A percentile compares a stretch with the other conserved stretches of the same genome.
Conservation (phyloP, 1,140 invertebrate species). For the Ostrea denselamellosa region DNA sequence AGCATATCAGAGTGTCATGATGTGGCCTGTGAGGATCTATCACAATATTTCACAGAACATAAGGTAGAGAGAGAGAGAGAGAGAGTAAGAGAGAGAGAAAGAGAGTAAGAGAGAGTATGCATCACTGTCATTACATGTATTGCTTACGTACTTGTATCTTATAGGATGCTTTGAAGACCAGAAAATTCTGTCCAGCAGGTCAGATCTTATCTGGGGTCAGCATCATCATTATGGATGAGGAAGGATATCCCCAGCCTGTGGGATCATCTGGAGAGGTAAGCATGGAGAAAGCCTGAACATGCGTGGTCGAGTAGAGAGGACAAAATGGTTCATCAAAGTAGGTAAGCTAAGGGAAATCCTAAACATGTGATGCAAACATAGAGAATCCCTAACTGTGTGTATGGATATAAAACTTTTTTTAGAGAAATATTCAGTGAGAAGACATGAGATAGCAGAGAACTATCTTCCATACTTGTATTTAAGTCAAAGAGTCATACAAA, state of each 20-base stretch:
- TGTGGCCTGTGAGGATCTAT: constrained; percentile 77
- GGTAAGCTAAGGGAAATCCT: no score
- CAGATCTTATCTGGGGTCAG: constrained; percentile 78
- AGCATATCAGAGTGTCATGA: constrained; percentile 80
- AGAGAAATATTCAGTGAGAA: no score
- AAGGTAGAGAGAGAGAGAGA: constrained; percentile 58
- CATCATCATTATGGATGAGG: constrained; percentile 79
- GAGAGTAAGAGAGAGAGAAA: background rate
- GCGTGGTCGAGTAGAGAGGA: no score
- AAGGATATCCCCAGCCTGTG: constrained; percentile 78
- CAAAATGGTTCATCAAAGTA: no score
- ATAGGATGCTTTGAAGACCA: constrained; percentile 68
- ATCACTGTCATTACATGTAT: background rate
- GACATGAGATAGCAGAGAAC: no score
- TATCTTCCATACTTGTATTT: no score
- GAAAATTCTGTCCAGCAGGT: constrained; percentile 80
- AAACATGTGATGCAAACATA: background rate
- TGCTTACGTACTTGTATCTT: constrained; percentile 20
- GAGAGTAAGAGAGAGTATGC: background rate
- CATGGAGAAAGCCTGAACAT: no score
- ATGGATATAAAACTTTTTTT: no score
- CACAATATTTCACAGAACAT: constrained; percentile 68
- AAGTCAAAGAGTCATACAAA: background rate
- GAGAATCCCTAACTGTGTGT: background rate
- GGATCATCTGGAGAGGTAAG: constrained; percentile 81